Base-by-base conservation (phyloP, 2,113 vertebrate genomes). In the Tyto alba region DNA sequence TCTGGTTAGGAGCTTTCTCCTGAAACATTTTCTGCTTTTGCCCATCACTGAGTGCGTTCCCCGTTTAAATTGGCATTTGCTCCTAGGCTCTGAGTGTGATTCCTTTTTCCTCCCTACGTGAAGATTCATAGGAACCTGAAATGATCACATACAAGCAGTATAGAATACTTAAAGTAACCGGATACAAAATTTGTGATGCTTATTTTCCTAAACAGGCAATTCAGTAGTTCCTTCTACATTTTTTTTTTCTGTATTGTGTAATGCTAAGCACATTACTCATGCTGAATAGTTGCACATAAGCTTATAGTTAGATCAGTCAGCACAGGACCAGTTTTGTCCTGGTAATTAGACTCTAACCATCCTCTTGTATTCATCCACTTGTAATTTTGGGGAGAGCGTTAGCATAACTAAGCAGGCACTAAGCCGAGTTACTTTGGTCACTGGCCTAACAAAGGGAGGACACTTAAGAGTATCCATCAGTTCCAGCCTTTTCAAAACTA, bases 321-420 rank as follows among this genome's bases (percentile, higher is more conserved):
- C 86, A 78, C 55, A 79, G 57, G 62, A 55, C 63, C 34, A 85
- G 62, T 89, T 84, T 82, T 81, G 76, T 85, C 56, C 68, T 68
- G 59, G 38, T 90, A 94, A 82, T 96, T 90, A 74, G 60, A 23
- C 11, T 50, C n/a, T 71, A 72, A 32, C 74, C 86, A 50, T 41
- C 14, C n/a, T 69, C 40, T 64, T 56, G 47, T 53, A 41, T 69
- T 77, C 43, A 52, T 29, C 67, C 83, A 8, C 60, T 78, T 67
- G 27, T 3, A 45, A n/a, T 83, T 85, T 74, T 47, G 21, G 17
- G 30, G 47, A 52, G 13, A 53, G 25, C 3, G 20, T 92, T 93
- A 86, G 48, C 59, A 62, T 88, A 88, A 76, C 86, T 86, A 85
- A 84, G 89, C 72, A 45, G 59, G 63, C 8, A 6, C 59, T 64